These are phyloP conservation scores for Sialia sialis DNA, from an alignment of 2,113 vertebrate genomes.

Conservation along the genomic window DNA sequence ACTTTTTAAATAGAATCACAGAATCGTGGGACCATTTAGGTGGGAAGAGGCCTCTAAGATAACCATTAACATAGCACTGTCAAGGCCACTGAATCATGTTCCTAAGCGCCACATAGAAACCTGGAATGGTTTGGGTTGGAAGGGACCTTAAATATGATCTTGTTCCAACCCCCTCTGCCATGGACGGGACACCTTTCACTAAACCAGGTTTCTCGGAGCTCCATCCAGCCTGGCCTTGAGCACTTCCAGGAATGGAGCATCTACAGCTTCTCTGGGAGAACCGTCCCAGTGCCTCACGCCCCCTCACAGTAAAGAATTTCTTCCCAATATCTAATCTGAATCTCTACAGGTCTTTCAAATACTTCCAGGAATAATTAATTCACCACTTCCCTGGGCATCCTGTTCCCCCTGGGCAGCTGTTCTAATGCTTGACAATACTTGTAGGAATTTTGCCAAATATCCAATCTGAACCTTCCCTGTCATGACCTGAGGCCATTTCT, in stretches of 20 bases:
- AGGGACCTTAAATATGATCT: not conserved
- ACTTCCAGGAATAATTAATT: not conserved
- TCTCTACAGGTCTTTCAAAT: not conserved
- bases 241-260: not conserved
- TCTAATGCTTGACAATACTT: not conserved
- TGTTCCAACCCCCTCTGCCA: rapidly evolving
- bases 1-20: not conserved
- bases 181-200: not conserved
- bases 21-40: not conserved
- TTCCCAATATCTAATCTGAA: not conserved
- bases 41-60: not conserved
- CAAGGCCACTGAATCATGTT: not conserved
- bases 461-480: not conserved
- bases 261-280: not conserved
- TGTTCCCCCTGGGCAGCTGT: not conserved
- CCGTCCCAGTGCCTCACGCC: not conserved
- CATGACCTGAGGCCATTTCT: not conserved
- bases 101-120: not conserved
- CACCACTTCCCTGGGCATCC: not conserved
- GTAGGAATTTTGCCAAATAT: not conserved
- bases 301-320: not conserved
- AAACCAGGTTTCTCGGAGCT: not conserved
- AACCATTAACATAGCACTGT: not conserved
- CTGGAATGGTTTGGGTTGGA: not conserved
- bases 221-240: not conserved